Conservation (phyloP, 2,888 invertebrate genomes). For the Thymelicus acteon region DNA sequence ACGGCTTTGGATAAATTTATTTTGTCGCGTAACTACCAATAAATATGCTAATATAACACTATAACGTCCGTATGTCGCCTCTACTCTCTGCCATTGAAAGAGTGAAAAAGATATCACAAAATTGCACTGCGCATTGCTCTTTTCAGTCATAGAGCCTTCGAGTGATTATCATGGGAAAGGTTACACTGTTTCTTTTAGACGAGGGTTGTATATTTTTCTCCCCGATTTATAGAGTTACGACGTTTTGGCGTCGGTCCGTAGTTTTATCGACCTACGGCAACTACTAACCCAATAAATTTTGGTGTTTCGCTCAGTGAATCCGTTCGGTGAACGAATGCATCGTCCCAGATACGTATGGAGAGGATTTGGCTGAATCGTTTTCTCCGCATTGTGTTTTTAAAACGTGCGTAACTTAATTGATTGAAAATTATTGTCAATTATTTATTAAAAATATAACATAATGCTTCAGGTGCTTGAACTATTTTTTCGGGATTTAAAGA, state of each 20-base stretch:
- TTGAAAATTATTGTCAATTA: too few relatives aligned
- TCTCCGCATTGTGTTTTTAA: constrained; percentile 45
- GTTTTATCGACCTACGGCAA: constrained; percentile 84
- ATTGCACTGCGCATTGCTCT: constrained; percentile 84
- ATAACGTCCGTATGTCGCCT: constrained; percentile 84
- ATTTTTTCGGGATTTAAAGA: too few relatives aligned
- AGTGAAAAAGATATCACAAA: constrained; percentile 84
- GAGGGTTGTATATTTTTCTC: constrained; percentile 73
- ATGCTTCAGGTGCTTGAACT: too few relatives aligned
- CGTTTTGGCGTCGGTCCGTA: constrained; percentile 65
- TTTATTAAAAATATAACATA: too few relatives aligned
- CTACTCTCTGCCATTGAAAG: constrained; percentile 73
- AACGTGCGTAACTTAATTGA: not conserved
- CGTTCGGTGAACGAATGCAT: constrained; percentile 82
- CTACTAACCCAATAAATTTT: constrained; percentile 85
- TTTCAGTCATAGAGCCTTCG: constrained; percentile 78
- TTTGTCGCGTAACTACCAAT: constrained; percentile 80
- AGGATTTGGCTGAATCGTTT: constrained; percentile 71
- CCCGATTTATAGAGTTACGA: constrained; percentile 69
- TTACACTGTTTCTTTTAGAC: constrained; percentile 69
- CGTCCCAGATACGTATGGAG: constrained; percentile 79
- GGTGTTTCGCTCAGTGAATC: constrained; percentile 84
- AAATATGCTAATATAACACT: constrained; percentile 83
- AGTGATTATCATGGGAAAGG: constrained; percentile 62
- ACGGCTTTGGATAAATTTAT: constrained; percentile 80